Evolutionary conservation across 1,140 invertebrate genomes (phyloP).

Genomic region (Orchestia grillus): DNA sequence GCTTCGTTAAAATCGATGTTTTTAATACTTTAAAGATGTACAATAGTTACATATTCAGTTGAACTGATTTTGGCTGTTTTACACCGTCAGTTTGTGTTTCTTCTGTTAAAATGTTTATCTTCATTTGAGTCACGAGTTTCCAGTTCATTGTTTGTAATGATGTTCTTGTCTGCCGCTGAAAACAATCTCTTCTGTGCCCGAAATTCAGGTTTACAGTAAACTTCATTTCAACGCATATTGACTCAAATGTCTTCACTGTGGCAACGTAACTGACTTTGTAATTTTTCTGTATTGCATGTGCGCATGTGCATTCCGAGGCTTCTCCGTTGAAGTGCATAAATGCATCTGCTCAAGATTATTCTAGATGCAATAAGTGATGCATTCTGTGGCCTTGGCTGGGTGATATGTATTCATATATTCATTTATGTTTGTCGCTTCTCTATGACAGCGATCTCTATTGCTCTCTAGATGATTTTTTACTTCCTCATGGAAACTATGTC

Average conservation of each 20-base stretch:
- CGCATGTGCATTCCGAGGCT: background rate
- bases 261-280: background rate
- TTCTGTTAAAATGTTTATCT: background rate
- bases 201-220: background rate
- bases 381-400: conserved; percentile 11
- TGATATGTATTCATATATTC: conserved; percentile 42
- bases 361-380: background rate
- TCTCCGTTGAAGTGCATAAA: background rate
- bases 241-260: background rate
- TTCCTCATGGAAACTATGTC: background rate
- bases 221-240: background rate
- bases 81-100: no score
- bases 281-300: background rate
- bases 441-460: background rate
- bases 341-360: conserved; percentile 13
- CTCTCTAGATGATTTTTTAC: background rate
- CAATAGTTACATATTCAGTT: no score
- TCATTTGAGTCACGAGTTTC: background rate
- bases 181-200: background rate
- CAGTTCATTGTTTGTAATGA: background rate
- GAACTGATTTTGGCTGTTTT: no score
- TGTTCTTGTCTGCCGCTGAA: background rate
- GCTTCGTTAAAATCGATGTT: no score
- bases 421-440: background rate
- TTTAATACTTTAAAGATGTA: no score